phyloP scores from a whole-genome alignment of 2,888 invertebrate species.

The Norana najaformis region DNA sequence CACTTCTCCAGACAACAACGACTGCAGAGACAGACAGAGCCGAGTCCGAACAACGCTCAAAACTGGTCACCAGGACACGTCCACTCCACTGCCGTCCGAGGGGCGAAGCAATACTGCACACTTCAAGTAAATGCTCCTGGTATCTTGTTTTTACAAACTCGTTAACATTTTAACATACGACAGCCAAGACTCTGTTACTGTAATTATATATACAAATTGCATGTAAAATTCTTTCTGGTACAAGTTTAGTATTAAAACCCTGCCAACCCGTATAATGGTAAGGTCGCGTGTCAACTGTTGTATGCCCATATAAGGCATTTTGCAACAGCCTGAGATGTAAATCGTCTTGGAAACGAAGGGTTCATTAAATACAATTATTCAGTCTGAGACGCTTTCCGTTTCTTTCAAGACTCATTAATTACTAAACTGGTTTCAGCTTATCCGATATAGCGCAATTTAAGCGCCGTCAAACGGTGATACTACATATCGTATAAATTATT shows the following conservation, averaged over 20 bases:
- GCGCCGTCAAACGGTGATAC: too few relatives aligned
- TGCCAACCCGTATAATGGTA: not conserved
- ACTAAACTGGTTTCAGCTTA: too few relatives aligned
- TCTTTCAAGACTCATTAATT: too few relatives aligned
- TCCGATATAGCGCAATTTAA: too few relatives aligned
- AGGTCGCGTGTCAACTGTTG: not conserved
- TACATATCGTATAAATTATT: too few relatives aligned
- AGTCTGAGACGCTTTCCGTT: not conserved
- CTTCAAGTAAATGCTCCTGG: not conserved
- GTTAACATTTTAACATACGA: not conserved
- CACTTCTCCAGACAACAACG: not conserved
- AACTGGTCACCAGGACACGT: slow-evolving; percentile 10
- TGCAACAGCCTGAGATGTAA: not conserved
- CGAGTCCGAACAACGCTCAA: not conserved
- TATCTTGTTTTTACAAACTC: not conserved
- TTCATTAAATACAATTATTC: not conserved
- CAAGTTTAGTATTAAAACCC: not conserved
- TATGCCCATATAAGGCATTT: not conserved
- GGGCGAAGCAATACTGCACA: not conserved
- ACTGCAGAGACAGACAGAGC: not conserved
- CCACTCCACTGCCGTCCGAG: not conserved
- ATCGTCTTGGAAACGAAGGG: not conserved
- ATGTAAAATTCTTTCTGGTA: not conserved
- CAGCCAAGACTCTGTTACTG: not conserved
- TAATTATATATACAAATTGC: not conserved